Evolutionary conservation across 2,113 vertebrate species (phyloP), one percentile per base, ranked within the genome.

Genomic region (Podocnemis expansa): DNA sequence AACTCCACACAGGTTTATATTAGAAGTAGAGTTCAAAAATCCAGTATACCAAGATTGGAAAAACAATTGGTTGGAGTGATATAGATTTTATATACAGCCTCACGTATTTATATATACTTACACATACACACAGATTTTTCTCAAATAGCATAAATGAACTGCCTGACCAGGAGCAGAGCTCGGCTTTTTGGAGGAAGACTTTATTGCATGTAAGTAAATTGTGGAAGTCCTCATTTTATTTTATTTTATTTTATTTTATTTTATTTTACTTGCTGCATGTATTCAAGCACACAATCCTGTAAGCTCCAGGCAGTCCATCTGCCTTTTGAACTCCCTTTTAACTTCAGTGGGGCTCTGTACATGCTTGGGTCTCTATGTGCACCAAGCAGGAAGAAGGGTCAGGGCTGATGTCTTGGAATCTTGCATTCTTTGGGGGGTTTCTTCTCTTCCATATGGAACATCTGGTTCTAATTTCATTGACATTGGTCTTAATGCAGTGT

Each of bases 191-290:
- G 55, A 79, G 67, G 60, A 84, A 87, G 55, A 58, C 79, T 84
- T 67, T 80, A 34, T 84, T 87, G 78, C 91, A 90, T 0, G 41
- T 96, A 89, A 94, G 96, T 95, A 92, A 85, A 85, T 56, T 31
- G 87, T 55, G n/a, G 16, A 88, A 92, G 43, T 24, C 10, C 87
- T 85, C 12, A 16, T 70, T 93, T 54, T 82, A 2, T 78, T 67
- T 0, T 13, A n/a, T 22, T 38, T 60, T 27, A 9, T 81, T 38
- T 58, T 75, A 81, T 49, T 89, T 83, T n/a, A n/a, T 22, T 38
- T 60, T 27, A 9, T 81, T 38, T 58, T 75, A 81, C 52, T 89
- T 83, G 51, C 52, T 75, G 10, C 85, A 13, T 51, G 10, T 14
- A 31, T 78, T 83, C 82, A n/a, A 73, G 56, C 49, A 1, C 24